These are phyloP conservation scores for Copsychus sechellarum DNA, from an alignment of 2,113 vertebrate genomes.

Conservation along the genomic window DNA sequence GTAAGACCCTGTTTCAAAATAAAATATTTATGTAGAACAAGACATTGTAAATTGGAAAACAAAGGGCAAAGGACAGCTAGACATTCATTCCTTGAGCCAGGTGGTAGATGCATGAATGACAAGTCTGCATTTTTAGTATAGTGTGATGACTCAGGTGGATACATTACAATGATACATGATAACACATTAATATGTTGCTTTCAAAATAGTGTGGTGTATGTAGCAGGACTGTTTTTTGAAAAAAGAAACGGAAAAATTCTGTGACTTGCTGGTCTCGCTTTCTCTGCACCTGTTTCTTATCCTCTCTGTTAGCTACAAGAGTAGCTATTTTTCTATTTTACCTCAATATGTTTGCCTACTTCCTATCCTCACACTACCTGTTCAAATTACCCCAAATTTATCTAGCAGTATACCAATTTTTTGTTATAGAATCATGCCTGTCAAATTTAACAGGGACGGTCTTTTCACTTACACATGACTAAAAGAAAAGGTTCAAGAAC, in stretches of 20 bases:
- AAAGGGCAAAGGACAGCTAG: background rate
- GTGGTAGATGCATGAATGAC: background rate
- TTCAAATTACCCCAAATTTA: background rate
- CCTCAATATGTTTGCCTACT: background rate
- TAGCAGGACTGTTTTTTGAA: background rate
- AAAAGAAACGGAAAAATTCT: background rate
- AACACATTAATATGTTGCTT: background rate
- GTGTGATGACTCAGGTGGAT: background rate
- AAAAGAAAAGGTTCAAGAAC: constrained; percentile 52
- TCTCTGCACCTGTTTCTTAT: background rate
- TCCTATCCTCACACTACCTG: background rate
- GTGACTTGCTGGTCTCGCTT: background rate
- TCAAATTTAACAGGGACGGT: background rate
- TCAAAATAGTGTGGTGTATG: background rate
- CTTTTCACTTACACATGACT: background rate
- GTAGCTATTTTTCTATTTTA: background rate
- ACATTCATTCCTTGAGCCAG: background rate
- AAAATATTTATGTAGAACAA: background rate
- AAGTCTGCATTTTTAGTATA: background rate
- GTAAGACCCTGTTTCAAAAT: background rate
- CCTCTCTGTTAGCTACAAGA: background rate
- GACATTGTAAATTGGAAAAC: background rate
- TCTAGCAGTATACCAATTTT: background rate
- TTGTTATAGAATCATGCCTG: background rate
- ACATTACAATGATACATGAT: background rate